A percentile compares a stretch with the other conserved stretches of the same genome.
phyloP scores from a whole-genome alignment of 53 echinoderm and acorn worm species.

The Paelopatides confundens region DNA sequence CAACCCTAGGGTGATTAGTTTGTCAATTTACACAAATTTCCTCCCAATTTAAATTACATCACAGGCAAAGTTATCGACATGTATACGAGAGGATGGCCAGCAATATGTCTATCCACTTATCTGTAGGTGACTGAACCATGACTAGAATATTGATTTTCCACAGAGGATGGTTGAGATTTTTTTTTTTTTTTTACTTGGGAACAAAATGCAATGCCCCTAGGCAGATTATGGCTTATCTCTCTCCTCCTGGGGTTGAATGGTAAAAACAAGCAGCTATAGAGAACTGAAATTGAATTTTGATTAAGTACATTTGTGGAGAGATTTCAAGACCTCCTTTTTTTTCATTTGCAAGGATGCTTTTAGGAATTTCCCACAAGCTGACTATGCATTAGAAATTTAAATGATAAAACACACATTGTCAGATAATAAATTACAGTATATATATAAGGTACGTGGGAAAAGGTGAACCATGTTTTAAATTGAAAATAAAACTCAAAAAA shows the following conservation, averaged over 20 bases:
- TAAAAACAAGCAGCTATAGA: background rate
- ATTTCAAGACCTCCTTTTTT: background rate
- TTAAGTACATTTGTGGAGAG: background rate
- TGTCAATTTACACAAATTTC: constrained; percentile 19
- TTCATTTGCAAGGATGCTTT: background rate
- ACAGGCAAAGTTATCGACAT: constrained; percentile 10
- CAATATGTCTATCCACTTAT: background rate
- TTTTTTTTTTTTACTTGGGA: background rate
- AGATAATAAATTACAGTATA: too few relatives aligned
- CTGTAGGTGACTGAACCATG: constrained; percentile 25
- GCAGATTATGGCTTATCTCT: constrained; percentile 13
- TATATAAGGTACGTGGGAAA: too few relatives aligned
- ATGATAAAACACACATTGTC: too few relatives aligned
- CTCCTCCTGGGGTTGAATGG: constrained; percentile 13
- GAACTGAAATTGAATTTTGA: background rate
- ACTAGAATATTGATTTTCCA: constrained; percentile 21
- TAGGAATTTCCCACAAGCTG: too few relatives aligned
- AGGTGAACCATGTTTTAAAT: too few relatives aligned
- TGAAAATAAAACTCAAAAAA: too few relatives aligned
- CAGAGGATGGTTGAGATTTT: background rate
- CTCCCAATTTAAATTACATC: constrained; percentile 23
- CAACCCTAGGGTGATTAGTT: background rate
- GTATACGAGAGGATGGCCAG: background rate
- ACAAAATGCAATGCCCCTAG: background rate
- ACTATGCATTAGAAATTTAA: too few relatives aligned